These are phyloP conservation scores for Lasioglossum pauxillum DNA, from an alignment of 2,888 invertebrate species.

Conservation along the genomic window DNA sequence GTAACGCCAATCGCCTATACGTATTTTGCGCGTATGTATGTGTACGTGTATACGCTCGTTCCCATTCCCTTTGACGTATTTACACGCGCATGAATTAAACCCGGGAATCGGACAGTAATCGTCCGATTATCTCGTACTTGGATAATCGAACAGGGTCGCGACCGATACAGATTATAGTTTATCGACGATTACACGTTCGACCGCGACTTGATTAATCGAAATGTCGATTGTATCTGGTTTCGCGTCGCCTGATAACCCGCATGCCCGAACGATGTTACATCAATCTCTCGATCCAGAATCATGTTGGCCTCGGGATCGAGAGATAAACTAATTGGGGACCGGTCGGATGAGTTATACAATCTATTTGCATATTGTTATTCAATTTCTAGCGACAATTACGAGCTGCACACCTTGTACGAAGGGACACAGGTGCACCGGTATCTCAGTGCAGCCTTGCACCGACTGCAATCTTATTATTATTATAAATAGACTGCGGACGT, in stretches of 20 bases:
- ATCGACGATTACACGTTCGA: neutral
- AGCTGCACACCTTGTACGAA: neutral
- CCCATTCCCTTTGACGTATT: constrained; percentile 43
- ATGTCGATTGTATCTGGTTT: neutral
- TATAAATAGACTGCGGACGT: no score
- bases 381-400: neutral
- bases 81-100: constrained; percentile 52
- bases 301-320: neutral
- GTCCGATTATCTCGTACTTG: constrained; percentile 17
- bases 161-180: neutral
- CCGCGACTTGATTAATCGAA: neutral
- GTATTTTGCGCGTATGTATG: neutral
- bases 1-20: constrained; percentile 60
- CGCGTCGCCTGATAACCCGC: neutral
- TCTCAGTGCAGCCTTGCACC: neutral
- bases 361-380: neutral
- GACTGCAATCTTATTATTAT: neutral
- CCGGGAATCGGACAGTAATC: constrained; percentile 1
- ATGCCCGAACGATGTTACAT: neutral
- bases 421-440: neutral
- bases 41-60: constrained; percentile 5
- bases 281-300: neutral
- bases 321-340: neutral
- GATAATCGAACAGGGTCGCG: neutral
- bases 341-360: neutral